A percentile compares a stretch with the other conserved stretches of the same genome.
phyloP scores from a whole-genome alignment of 2,888 invertebrate genomes.

The Falcaria lacertinaria region DNA sequence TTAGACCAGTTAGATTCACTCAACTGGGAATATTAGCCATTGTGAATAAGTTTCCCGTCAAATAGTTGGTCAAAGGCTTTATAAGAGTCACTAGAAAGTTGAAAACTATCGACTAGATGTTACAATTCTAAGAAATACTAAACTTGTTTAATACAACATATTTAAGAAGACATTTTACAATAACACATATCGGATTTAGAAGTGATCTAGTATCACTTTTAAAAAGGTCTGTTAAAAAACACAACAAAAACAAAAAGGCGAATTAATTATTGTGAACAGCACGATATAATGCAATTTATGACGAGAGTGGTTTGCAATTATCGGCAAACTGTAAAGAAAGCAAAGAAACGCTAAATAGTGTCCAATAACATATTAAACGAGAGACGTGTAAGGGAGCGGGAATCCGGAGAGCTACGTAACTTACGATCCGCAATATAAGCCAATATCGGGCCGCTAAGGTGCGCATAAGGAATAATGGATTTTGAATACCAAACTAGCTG shows the following conservation, averaged over 20 bases:
- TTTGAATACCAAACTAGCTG: slow-evolving; percentile 36
- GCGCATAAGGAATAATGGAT: slow-evolving; percentile 32
- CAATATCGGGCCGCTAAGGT: slow-evolving; percentile 27
- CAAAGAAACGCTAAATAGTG: slow-evolving; percentile 14
- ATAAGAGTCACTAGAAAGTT: too few relatives aligned
- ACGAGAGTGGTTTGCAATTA: background rate
- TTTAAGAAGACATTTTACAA: too few relatives aligned
- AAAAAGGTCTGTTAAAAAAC: background rate
- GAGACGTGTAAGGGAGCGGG: slow-evolving; percentile 7
- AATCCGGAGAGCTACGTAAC: slow-evolving; percentile 15
- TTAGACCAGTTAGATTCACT: background rate
- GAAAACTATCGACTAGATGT: too few relatives aligned
- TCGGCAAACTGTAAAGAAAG: slow-evolving; percentile 4
- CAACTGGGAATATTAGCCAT: too few relatives aligned
- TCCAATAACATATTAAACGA: slow-evolving; percentile 12
- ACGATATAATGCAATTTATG: background rate
- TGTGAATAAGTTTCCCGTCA: too few relatives aligned
- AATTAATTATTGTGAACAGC: background rate
- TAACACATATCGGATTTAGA: too few relatives aligned
- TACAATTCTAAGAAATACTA: too few relatives aligned
- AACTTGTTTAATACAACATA: too few relatives aligned
- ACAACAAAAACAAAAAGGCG: too few relatives aligned
- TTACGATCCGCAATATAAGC: slow-evolving; percentile 29
- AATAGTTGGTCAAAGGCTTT: too few relatives aligned
- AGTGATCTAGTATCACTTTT: too few relatives aligned